Base-by-base conservation (phyloP, 2,888 invertebrate genomes). In the Zaprionus lineosus region DNA sequence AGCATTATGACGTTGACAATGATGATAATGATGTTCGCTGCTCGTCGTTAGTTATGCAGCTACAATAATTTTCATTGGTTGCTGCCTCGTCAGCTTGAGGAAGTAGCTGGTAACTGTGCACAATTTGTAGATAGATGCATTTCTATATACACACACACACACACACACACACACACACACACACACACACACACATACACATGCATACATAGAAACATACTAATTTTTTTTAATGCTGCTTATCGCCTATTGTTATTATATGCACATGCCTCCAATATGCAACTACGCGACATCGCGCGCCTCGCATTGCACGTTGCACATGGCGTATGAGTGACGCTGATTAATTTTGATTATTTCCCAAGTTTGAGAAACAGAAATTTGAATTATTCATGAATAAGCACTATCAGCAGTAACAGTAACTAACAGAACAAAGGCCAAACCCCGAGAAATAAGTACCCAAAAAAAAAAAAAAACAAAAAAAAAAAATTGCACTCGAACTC, bases 221-320 rank as follows among this genome's bases (percentile, higher is more conserved):
- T n/a, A n/a, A n/a, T 24, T 24, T 8, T 24, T 24, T 24, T 8
- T n/a, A n/a, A 24, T 24, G 8, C 61, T 46, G 44, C 55, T 63
- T 76, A 58, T 58, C 61, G 53, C 39, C 43, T 26, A 53, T 39
- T 68, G 58, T 62, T 48, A 19, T 44, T 52, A 57, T 57, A 33
- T 11, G 11, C 31, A 15, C 37, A 53, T 29, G 50, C 41, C 15
- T 3, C 4, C 2, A 24, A n/a, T 24, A 24, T 4, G n/a, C 31
- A 43, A 56, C 46, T 66, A 41, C 58, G 73, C 60, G 68, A 71
- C 72, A 53, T 68, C 43, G 33, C 64, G 52, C 47, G 15, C 24
- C 29, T 39, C 24, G 24, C 40, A 37, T 39, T 82, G 71, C 59
- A 72, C 59, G 59, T 83, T 83, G 77, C 76, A 79, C 75, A 74